These are phyloP conservation scores for Epinephelus moara DNA, from an alignment of 2,113 vertebrate genomes.

Conservation along the genomic window DNA sequence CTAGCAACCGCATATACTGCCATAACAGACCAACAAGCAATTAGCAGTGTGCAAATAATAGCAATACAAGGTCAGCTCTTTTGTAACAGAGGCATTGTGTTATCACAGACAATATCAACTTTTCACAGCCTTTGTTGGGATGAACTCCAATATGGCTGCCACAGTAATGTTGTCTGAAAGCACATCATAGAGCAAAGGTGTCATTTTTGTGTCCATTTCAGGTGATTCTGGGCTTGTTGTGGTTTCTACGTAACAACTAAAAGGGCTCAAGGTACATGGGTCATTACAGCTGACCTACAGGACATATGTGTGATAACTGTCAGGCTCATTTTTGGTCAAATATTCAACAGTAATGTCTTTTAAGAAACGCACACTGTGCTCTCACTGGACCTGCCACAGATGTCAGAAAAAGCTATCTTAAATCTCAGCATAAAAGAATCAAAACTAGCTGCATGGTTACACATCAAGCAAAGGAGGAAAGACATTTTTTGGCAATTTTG, in stretches of 20 bases:
- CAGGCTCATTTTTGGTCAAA: background rate
- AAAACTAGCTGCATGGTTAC: background rate
- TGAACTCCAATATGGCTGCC: background rate
- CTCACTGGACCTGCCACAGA: background rate
- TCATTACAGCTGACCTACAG: background rate
- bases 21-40: background rate
- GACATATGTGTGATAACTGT: background rate
- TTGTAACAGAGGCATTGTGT: background rate
- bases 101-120: background rate
- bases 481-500: background rate
- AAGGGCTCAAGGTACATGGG: background rate
- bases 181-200: background rate
- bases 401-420: background rate
- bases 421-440: background rate
- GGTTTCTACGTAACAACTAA: background rate
- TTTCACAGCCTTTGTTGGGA: background rate
- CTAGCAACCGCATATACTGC: background rate
- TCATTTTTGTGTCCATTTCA: too few relatives aligned
- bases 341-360: background rate
- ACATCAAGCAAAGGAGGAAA: background rate
- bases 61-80: conserved; percentile 11
- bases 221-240: background rate
- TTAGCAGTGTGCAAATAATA: background rate
- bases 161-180: background rate
- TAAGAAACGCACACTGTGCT: background rate